phyloP scores from a whole-genome alignment of 2,113 vertebrate species.

The Mus pahari region DNA sequence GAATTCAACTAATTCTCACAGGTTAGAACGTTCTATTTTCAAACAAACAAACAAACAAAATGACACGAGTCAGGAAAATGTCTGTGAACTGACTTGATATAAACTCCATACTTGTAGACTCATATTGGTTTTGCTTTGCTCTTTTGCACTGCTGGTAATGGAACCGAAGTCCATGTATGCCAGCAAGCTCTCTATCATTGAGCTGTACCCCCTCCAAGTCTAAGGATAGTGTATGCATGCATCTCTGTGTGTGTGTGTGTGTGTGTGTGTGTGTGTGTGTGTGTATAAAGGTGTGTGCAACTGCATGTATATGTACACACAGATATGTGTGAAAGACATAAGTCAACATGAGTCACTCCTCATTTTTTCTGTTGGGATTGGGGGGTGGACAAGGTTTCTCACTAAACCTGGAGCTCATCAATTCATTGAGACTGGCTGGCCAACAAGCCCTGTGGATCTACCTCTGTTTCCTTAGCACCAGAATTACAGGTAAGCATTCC shows the following conservation, averaged over 20 bases:
- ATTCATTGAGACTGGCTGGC: not conserved
- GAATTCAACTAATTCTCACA: not conserved
- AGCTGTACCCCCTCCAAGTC: not conserved
- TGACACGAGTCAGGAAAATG: not conserved
- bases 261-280: not conserved
- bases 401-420: not conserved
- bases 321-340: not conserved
- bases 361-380: not conserved
- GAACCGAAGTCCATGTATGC: not conserved
- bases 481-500: not conserved
- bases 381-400: not conserved
- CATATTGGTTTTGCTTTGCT: not conserved
- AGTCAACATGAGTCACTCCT: not conserved
- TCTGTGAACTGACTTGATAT: not conserved
- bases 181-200: not conserved
- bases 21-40: not conserved
- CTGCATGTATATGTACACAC: not conserved
- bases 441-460: not conserved
- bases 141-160: not conserved
- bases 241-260: too few species aligned
- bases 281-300: too few species aligned
- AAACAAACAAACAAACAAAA: not conserved
- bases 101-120: not conserved
- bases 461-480: not conserved
- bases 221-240: not conserved